Evolutionary conservation across 1,140 invertebrate species (phyloP).

Genomic region (Potamilus streckersoni): DNA sequence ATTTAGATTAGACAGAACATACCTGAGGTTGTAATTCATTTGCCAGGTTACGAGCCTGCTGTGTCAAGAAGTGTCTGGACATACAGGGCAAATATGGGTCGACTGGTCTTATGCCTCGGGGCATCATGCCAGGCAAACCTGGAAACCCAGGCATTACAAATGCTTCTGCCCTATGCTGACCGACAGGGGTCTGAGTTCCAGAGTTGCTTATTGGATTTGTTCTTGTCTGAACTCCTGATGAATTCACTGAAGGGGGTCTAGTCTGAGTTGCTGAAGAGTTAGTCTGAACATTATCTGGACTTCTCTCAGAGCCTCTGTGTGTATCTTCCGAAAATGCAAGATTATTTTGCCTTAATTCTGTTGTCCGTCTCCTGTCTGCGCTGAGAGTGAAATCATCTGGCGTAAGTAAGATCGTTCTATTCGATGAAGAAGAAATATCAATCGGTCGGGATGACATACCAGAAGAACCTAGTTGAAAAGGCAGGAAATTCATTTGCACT

Average conservation of each 20-base stretch:
- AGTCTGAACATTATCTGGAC: background rate
- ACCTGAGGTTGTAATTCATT: conserved; percentile 12
- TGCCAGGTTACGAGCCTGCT: conserved; percentile 28
- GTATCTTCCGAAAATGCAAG: too few species aligned
- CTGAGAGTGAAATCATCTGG: too few species aligned
- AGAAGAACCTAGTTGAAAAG: too few species aligned
- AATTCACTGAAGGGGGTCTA: conserved; percentile 13
- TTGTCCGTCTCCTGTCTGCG: too few species aligned
- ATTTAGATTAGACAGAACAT: background rate
- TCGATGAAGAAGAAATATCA: too few species aligned
- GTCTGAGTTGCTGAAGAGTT: conserved; percentile 27
- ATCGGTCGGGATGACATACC: too few species aligned
- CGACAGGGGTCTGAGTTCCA: conserved; percentile 24
- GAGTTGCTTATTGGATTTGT: conserved; percentile 21
- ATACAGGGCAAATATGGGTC: conserved; percentile 79
- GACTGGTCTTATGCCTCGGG: conserved; percentile 50
- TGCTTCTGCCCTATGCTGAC: conserved; percentile 23
- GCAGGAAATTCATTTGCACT: too few species aligned
- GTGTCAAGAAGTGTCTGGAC: conserved; percentile 52
- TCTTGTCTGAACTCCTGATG: conserved; percentile 19
- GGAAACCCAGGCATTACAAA: conserved; percentile 38
- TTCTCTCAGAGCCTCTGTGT: background rate
- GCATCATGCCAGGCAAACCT: conserved; percentile 16
- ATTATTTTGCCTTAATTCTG: too few species aligned
- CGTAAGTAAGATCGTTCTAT: too few species aligned